Percentiles rank a stretch among this genome's conserved stretches.
Conservation (phyloP, 2,888 invertebrate species). For the Lasius fuliginosus region DNA sequence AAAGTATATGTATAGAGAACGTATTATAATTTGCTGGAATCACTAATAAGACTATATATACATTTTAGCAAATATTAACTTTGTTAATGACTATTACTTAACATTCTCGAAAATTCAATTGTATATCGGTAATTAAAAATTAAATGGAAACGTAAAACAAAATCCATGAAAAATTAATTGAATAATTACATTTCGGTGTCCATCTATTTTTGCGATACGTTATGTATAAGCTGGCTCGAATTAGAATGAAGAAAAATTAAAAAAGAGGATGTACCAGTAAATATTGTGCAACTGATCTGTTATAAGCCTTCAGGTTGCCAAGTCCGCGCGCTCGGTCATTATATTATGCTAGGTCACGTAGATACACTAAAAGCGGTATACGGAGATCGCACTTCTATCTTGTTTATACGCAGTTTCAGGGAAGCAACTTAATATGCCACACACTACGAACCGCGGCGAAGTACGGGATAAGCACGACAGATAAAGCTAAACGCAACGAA, state of each 20-base stretch:
- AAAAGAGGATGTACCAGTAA: neutral
- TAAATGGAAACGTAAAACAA: neutral
- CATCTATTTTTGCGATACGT: neutral
- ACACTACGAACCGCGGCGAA: conserved; percentile 23
- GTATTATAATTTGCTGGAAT: conserved; percentile 1
- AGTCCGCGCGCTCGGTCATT: conserved; percentile 15
- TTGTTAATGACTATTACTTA: neutral
- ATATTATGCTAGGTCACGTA: conserved; percentile 43
- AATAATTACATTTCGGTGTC: neutral
- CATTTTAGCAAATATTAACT: neutral
- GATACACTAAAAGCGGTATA: conserved; percentile 39
- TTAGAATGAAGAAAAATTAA: neutral
- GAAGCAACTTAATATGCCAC: conserved; percentile 54
- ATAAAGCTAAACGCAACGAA: conserved; percentile 48
- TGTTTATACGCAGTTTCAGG: conserved; percentile 46
- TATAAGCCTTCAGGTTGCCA: conserved; percentile 1
- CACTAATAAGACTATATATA: neutral
- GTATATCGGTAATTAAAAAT: neutral
- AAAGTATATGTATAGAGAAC: neutral
- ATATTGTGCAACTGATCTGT: conserved; percentile 25
- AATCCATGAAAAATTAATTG: neutral
- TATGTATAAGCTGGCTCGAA: neutral
- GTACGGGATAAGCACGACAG: conserved; percentile 34
- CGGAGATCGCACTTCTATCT: conserved; percentile 41
- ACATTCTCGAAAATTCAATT: neutral